Evolutionary conservation across 1,140 invertebrate genomes (phyloP).

Genomic region (Idris sp.): DNA sequence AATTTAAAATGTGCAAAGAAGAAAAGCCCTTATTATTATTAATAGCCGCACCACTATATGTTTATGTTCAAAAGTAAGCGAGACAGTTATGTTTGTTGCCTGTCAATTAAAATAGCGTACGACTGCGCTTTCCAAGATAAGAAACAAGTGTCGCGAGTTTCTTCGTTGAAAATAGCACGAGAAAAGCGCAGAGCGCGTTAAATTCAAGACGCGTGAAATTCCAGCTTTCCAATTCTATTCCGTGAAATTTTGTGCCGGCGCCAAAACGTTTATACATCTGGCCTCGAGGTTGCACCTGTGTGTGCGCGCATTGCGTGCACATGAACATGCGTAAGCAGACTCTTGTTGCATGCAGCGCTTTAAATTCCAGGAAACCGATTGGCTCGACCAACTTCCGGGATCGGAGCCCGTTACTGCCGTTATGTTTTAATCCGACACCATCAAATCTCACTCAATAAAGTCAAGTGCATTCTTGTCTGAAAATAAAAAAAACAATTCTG

Average conservation of each 20-base stretch:
- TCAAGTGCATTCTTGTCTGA: constrained; percentile 1
- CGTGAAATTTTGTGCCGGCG: constrained; percentile 26
- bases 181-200: constrained; percentile 12
- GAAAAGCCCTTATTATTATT: too few species aligned
- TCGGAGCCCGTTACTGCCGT: constrained; percentile 33
- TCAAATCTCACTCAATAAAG: constrained; percentile 35
- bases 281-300: constrained; percentile 12
- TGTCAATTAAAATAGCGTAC: constrained; percentile 28
- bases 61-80: too few species aligned
- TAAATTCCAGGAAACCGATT: constrained; percentile 35
- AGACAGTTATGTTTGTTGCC: constrained; percentile 1
- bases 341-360: constrained; percentile 24
- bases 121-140: constrained; percentile 22
- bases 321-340: constrained; percentile 28
- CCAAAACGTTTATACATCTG: constrained; percentile 32
- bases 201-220: constrained; percentile 40
- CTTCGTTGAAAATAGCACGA: constrained; percentile 17
- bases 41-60: too few species aligned
- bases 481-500: too few species aligned
- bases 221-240: constrained; percentile 35
- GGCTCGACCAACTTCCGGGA: constrained; percentile 18
- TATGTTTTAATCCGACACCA: constrained; percentile 23
- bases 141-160: constrained; percentile 24
- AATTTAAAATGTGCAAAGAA: too few species aligned
- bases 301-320: constrained; percentile 6